Evolutionary conservation across 2,113 vertebrate genomes (phyloP).

Genomic region (Caloenas nicobarica): DNA sequence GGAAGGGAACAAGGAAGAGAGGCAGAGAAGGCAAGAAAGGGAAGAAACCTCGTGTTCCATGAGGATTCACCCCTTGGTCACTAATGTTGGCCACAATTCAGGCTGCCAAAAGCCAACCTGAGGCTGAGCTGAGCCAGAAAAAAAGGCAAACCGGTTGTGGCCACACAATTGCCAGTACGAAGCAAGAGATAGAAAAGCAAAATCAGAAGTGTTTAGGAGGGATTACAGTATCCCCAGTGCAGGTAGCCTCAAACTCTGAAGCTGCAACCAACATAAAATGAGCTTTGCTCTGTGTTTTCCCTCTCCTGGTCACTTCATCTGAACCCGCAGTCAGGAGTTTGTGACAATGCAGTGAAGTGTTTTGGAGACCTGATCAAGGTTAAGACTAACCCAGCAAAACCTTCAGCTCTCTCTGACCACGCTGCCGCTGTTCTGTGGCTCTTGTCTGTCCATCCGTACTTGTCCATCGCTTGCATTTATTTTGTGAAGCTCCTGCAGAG

Average conservation of each 20-base stretch:
- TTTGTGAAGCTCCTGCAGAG: background rate
- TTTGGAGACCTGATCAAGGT: background rate
- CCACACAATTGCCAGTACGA: background rate
- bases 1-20: background rate
- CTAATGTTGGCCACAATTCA: background rate
- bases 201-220: background rate
- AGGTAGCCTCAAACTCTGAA: background rate
- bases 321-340: background rate
- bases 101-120: background rate
- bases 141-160: background rate
- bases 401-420: background rate
- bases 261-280: background rate
- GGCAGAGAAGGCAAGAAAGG: background rate
- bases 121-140: background rate
- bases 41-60: background rate
- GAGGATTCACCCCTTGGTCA: background rate
- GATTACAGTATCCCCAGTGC: accelerated
- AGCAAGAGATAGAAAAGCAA: background rate
- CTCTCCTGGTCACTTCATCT: background rate
- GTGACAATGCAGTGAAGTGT: background rate
- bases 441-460: background rate
- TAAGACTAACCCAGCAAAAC: background rate
- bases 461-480: background rate
- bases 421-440: background rate
- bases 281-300: background rate